Conservation (phyloP, 2,113 vertebrate genomes). For the Callorhinus ursinus region DNA sequence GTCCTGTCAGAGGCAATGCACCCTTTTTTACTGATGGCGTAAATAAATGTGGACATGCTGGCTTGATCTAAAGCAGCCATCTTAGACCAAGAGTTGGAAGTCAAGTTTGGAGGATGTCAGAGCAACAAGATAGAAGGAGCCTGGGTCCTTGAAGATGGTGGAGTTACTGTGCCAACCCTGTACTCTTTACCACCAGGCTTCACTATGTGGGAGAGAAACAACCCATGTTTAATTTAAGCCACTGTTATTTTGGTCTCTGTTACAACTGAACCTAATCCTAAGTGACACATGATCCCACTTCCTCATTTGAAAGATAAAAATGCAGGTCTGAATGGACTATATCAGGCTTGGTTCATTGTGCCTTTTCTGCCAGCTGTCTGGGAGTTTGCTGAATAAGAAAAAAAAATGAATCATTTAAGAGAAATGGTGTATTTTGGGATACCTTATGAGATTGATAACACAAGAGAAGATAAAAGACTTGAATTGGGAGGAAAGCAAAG, state of each 20-base stretch:
- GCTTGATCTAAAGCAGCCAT: not conserved
- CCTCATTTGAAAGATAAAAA: constrained; percentile 40
- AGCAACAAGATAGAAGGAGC: not conserved
- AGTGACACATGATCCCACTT: not conserved
- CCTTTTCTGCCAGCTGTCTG: constrained; percentile 19
- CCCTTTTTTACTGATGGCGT: not conserved
- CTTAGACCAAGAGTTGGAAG: not conserved
- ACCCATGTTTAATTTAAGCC: not conserved
- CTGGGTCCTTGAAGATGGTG: not conserved
- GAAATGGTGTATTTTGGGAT: constrained; percentile 34
- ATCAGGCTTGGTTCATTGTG: not conserved
- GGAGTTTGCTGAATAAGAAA: constrained; percentile 43
- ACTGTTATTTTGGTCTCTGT: not conserved
- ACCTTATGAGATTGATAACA: not conserved
- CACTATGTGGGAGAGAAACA: not conserved
- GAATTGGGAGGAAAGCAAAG: constrained; percentile 20
- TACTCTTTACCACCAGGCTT: not conserved
- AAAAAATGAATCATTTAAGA: constrained; percentile 42
- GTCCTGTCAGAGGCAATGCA: not conserved
- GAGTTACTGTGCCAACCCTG: not conserved
- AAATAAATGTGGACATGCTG: not conserved
- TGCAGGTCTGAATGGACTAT: not conserved
- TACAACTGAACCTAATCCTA: not conserved
- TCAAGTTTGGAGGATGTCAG: not conserved
- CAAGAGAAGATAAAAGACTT: constrained; percentile 38